These are phyloP conservation scores for Buteo buteo DNA, from an alignment of 2,113 vertebrate species.

Conservation along the genomic window DNA sequence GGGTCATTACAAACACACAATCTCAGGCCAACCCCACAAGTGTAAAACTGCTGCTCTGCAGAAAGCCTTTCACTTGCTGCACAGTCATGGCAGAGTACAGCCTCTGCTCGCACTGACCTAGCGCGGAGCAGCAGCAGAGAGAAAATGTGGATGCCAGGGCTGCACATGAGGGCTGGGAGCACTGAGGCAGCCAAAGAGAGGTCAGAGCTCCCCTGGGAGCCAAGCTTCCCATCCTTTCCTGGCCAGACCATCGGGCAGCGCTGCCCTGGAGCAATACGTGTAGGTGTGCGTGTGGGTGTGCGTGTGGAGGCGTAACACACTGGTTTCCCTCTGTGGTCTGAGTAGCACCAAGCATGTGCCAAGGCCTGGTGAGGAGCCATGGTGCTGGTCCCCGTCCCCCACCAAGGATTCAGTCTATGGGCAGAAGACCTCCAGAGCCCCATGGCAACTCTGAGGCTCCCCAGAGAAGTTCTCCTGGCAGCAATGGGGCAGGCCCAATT, in stretches of 20 bases:
- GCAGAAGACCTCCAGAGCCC: not conserved
- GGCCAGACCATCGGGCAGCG: not conserved
- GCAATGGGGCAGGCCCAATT: not conserved
- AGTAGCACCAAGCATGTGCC: not conserved
- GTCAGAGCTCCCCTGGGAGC: not conserved
- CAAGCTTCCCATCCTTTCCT: not conserved
- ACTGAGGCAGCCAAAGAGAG: not conserved
- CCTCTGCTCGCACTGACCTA: not conserved
- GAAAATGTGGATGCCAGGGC: not conserved
- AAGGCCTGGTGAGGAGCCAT: not conserved
- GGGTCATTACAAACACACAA: not conserved
- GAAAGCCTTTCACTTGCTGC: not conserved
- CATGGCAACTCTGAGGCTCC: not conserved
- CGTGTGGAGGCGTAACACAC: not conserved
- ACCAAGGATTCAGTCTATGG: not conserved
- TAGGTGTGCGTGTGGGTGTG: accelerated
- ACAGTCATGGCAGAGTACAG: not conserved
- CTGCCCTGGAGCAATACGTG: not conserved
- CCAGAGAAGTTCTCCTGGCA: not conserved
- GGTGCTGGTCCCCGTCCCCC: not conserved
- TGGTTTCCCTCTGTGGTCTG: not conserved
- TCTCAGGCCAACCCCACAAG: accelerated
- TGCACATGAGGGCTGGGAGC: not conserved
- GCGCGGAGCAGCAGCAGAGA: accelerated
- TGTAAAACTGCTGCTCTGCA: not conserved